Evolutionary conservation across 2,113 vertebrate genomes (phyloP), one percentile per base, ranked within the genome.

Genomic region (Pelusios castaneus): DNA sequence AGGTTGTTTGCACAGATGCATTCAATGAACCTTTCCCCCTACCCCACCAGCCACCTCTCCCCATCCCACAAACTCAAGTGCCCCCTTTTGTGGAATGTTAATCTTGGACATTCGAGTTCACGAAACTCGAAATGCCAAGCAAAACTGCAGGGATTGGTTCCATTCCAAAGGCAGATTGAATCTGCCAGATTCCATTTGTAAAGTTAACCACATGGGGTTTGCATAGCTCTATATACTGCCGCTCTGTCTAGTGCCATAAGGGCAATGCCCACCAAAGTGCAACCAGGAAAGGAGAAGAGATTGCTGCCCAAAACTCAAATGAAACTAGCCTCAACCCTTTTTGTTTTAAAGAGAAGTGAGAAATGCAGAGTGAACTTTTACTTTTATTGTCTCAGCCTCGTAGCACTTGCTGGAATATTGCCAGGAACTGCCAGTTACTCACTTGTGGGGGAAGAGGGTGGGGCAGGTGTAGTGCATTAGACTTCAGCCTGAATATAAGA

Each of bases 371-470:
- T 92, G 90, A 95, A 96, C 78, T 88, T 92, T 91, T 82, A n/a
- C 60, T 67, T 67, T 67, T 67, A 67, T 94, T 76, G 86, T 55
- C 88, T 55, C 41, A 88, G 45, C 24, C n/a, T 89, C 16, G 77
- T 84, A 91, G 60, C 17, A 67, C 34, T n/a, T 5, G 17, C 19
- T 67, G 31, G 60, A n/a, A 67, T 31, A n/a, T 31, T 67, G 60
- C 34, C 34, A 38, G n/a, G 34, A 70, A 19, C 34, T 91, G 79
- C 91, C 88, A 17, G 13, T 49, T 88, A 22, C 47, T 92, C 85
- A 91, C 94, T 96, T 95, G 93, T 76, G 93, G 79, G 47, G 88
- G 47, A 96, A 89, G 95, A 73, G 89, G 92, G 85, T 90, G 92
- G n/a, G n/a, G n/a, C n/a, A 95, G 34, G 63, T 67, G 63, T 67